These are phyloP conservation scores for Cosmia pyralina DNA, from an alignment of 2,888 invertebrate genomes.

Conservation along the genomic window DNA sequence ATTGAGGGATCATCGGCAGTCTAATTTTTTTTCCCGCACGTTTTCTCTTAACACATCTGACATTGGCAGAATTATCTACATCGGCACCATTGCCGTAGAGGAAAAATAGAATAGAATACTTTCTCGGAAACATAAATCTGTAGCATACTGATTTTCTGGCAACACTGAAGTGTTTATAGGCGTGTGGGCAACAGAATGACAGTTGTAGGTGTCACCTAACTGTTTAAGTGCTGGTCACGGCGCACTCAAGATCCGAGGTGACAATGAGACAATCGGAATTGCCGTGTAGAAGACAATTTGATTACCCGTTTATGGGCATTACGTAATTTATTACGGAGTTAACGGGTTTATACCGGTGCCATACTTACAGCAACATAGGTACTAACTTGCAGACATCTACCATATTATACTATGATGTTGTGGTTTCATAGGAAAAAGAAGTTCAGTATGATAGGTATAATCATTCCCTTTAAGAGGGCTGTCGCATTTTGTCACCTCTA, in stretches of 20 bases:
- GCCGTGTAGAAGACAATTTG: neutral
- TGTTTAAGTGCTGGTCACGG: slow-evolving; percentile 33
- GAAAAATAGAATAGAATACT: no score
- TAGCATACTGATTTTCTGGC: neutral
- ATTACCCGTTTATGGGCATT: slow-evolving; percentile 18
- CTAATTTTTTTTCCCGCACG: no score
- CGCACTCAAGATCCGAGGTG: slow-evolving; percentile 30
- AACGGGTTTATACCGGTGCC: neutral
- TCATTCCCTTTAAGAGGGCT: no score
- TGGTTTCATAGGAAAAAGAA: neutral
- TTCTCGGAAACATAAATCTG: neutral
- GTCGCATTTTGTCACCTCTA: no score
- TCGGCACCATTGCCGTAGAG: no score
- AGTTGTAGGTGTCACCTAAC: slow-evolving; percentile 50
- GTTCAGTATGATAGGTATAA: neutral
- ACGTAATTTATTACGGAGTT: neutral
- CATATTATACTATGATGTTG: neutral
- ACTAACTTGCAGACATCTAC: no score
- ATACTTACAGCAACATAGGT: neutral
- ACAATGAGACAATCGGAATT: slow-evolving; percentile 48
- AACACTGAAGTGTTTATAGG: slow-evolving; percentile 31
- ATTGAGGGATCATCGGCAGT: no score
- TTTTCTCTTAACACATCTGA: no score
- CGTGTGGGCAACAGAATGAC: slow-evolving; percentile 46
- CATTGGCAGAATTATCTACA: no score